These are phyloP conservation scores for Crocodylus rhombifer DNA, from an alignment of 2,797 vertebrate genomes.

Conservation along the genomic window DNA sequence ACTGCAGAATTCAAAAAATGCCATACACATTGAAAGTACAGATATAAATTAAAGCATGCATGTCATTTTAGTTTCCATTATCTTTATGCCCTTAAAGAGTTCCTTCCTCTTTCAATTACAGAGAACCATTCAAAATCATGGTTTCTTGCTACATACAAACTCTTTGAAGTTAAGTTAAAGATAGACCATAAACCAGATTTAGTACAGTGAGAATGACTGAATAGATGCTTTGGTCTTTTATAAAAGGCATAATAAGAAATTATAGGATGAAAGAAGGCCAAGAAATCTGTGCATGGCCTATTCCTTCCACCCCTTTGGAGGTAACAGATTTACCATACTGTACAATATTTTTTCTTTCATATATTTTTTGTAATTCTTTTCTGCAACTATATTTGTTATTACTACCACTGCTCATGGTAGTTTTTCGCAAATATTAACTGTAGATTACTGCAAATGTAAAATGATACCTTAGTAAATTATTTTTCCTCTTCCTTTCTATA, in stretches of 20 bases:
- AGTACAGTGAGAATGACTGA: constrained; percentile 70
- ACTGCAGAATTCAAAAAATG: constrained; percentile 21
- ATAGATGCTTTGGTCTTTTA: constrained; percentile 53
- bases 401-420: background rate
- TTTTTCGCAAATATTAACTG: background rate
- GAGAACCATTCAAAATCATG: constrained; percentile 24
- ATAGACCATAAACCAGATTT: constrained; percentile 73
- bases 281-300: constrained; percentile 27
- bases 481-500: background rate
- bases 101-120: constrained; percentile 72
- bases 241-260: constrained; percentile 48
- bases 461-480: background rate
- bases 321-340: background rate
- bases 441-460: background rate
- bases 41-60: constrained; percentile 49
- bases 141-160: constrained; percentile 60
- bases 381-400: background rate
- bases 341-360: background rate
- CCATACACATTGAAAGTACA: background rate
- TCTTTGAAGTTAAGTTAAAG: constrained; percentile 70
- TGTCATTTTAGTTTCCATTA: constrained; percentile 55
- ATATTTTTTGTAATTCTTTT: background rate
- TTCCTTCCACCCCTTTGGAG: constrained; percentile 13
- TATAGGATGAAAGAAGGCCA: constrained; percentile 62
- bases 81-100: constrained; percentile 64